Conservation (phyloP, 2,113 vertebrate species). For the Isurus oxyrinchus region DNA sequence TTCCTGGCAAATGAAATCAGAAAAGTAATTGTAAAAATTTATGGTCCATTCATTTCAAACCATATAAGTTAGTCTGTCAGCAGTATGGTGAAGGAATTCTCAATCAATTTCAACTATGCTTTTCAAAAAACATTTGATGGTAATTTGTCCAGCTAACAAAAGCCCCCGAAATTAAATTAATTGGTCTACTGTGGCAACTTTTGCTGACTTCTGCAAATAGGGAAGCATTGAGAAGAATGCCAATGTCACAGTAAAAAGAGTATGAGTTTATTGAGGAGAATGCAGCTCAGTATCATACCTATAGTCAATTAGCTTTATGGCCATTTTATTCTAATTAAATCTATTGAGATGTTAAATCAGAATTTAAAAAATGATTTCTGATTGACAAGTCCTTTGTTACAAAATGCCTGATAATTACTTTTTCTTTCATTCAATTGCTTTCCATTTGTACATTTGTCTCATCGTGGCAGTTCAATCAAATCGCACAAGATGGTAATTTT, state of each 20-base stretch:
- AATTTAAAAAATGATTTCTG: not conserved
- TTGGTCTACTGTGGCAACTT: not conserved
- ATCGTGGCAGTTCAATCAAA: not conserved
- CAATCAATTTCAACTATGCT: not conserved
- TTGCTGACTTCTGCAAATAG: not conserved
- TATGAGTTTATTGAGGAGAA: not conserved
- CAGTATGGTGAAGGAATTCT: not conserved
- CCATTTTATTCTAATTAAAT: not conserved
- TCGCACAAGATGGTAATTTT: no score
- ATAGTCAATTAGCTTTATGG: not conserved
- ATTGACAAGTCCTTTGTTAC: not conserved
- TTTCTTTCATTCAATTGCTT: not conserved
- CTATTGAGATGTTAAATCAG: not conserved
- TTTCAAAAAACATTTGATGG: not conserved
- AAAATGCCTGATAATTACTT: not conserved
- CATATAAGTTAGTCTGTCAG: not conserved
- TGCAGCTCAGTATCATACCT: not conserved
- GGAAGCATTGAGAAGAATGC: not conserved
- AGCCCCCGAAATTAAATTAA: not conserved
- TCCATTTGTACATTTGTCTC: not conserved
- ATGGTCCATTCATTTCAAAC: not conserved
- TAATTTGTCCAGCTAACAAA: not conserved
- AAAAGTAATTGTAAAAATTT: not conserved
- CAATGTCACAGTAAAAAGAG: not conserved
- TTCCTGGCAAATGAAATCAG: conserved; percentile 59